A percentile compares a stretch with the other conserved stretches of the same genome.
phyloP scores from a whole-genome alignment of 2,888 invertebrate genomes.

The Stenichneumon culpator region DNA sequence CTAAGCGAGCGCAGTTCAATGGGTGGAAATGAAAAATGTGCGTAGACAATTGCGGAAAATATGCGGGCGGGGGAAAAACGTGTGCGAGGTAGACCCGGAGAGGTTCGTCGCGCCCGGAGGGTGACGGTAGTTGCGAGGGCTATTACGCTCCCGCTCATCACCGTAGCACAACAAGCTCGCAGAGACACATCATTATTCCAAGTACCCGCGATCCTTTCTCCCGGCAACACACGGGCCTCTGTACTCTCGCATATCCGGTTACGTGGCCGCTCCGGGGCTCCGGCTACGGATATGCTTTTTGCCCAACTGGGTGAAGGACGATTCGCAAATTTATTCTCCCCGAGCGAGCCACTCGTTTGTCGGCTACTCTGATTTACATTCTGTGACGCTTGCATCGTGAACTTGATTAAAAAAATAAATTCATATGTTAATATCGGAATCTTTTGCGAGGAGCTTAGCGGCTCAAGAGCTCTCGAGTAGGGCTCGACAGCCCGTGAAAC shows the following conservation, averaged over 20 bases:
- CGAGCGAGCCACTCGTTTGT: slow-evolving; percentile 1
- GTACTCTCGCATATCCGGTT: slow-evolving; percentile 72
- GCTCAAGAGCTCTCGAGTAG: slow-evolving; percentile 4
- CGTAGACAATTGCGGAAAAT: neutral
- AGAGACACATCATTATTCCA: slow-evolving; percentile 53
- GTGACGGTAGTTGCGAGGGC: slow-evolving; percentile 47
- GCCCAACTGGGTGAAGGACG: slow-evolving; percentile 81
- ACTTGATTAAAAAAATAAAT: neutral
- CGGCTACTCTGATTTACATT: neutral
- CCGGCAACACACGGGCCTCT: slow-evolving; percentile 48
- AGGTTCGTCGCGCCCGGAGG: slow-evolving; percentile 8
- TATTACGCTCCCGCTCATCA: slow-evolving; percentile 59
- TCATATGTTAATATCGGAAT: neutral
- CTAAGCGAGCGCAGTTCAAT: neutral
- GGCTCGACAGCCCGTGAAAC: slow-evolving; percentile 58
- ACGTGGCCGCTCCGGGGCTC: slow-evolving; percentile 68
- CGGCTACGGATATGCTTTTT: slow-evolving; percentile 75
- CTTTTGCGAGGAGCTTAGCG: neutral
- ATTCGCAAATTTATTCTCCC: slow-evolving; percentile 62
- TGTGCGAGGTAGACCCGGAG: neutral
- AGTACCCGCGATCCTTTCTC: slow-evolving; percentile 72
- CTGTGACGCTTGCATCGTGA: neutral
- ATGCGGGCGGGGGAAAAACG: slow-evolving; percentile 3
- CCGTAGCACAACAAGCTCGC: slow-evolving; percentile 23
- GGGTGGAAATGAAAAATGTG: neutral